Percentiles rank a stretch among this genome's conserved stretches.
These are phyloP conservation scores for Epirrhoe alternata DNA, from an alignment of 2,888 invertebrate genomes.

Conservation along the genomic window DNA sequence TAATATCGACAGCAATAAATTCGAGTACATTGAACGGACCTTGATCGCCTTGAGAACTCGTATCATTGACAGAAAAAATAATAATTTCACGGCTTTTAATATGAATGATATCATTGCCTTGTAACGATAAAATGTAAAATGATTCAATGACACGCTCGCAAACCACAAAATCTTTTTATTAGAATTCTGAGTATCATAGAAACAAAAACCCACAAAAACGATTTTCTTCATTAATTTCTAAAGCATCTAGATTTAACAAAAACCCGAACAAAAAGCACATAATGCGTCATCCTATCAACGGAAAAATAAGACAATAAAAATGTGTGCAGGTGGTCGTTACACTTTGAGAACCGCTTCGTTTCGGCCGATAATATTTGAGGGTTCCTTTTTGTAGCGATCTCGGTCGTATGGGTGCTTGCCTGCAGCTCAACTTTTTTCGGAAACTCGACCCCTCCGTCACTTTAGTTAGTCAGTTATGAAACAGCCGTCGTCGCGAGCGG, in stretches of 20 bases:
- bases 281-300: conserved; percentile 20
- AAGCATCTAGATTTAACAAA: conserved; percentile 6
- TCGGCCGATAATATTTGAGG: conserved; percentile 76
- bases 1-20: conserved; percentile 59
- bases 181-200: background rate
- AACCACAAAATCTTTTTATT: conserved; percentile 1
- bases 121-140: conserved; percentile 22
- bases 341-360: conserved; percentile 70
- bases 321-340: conserved; percentile 43
- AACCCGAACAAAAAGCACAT: conserved; percentile 22
- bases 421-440: conserved; percentile 72
- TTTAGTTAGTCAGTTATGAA: conserved; percentile 71
- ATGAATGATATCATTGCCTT: conserved; percentile 46
- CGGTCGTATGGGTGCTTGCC: conserved; percentile 82
- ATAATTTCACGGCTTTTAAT: conserved; percentile 42
- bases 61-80: conserved; percentile 54
- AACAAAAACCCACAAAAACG: background rate
- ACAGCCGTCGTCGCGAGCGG: conserved; percentile 78
- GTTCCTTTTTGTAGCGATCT: conserved; percentile 83
- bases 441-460: conserved; percentile 72
- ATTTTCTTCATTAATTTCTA: conserved; percentile 2
- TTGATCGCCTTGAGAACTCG: conserved; percentile 75
- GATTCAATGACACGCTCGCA: conserved; percentile 11
- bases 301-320: conserved; percentile 43
- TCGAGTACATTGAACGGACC: conserved; percentile 78